These are phyloP conservation scores for Scomberomorus guttatus DNA, from an alignment of 2,797 vertebrate species.

Conservation along the genomic window DNA sequence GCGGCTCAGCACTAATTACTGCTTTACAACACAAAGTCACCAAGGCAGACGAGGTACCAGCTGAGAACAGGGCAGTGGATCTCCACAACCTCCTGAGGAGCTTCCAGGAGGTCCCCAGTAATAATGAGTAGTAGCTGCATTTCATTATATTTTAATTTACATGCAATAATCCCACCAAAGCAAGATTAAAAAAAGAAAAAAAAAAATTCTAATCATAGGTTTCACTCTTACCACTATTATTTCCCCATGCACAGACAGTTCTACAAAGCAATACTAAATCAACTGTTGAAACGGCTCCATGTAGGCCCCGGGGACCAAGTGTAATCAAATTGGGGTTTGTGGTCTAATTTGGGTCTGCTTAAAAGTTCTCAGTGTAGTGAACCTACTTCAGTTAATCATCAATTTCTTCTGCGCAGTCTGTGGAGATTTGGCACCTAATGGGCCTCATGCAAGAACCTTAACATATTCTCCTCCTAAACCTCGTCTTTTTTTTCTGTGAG, in stretches of 20 bases:
- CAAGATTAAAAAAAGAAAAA: constrained; percentile 37
- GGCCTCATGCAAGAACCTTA: neutral
- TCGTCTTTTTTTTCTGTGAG: neutral
- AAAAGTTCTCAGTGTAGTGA: constrained; percentile 14
- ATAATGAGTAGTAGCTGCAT: constrained; percentile 59
- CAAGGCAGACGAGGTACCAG: constrained; percentile 4
- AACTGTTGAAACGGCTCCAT: constrained; percentile 43
- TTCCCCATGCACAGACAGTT: constrained; percentile 46
- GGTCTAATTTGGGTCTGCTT: constrained; percentile 63
- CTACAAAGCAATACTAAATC: constrained; percentile 51
- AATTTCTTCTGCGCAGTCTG: constrained; percentile 10
- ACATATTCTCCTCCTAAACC: neutral
- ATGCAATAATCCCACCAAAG: constrained; percentile 39
- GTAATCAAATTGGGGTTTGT: constrained; percentile 61
- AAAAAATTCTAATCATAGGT: constrained; percentile 54
- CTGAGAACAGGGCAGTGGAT: neutral
- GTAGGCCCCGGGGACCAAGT: constrained; percentile 25
- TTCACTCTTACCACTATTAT: constrained; percentile 46
- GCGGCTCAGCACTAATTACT: neutral
- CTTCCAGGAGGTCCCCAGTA: constrained; percentile 28
- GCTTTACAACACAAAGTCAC: neutral
- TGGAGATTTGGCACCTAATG: constrained; percentile 9
- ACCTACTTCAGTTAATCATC: constrained; percentile 38
- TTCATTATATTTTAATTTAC: constrained; percentile 64
- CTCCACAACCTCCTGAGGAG: constrained; percentile 1